Percentiles rank a stretch among this genome's conserved stretches.
These are phyloP conservation scores for Drosophila arizonae DNA, from an alignment of 1,140 invertebrate species.

Conservation along the genomic window DNA sequence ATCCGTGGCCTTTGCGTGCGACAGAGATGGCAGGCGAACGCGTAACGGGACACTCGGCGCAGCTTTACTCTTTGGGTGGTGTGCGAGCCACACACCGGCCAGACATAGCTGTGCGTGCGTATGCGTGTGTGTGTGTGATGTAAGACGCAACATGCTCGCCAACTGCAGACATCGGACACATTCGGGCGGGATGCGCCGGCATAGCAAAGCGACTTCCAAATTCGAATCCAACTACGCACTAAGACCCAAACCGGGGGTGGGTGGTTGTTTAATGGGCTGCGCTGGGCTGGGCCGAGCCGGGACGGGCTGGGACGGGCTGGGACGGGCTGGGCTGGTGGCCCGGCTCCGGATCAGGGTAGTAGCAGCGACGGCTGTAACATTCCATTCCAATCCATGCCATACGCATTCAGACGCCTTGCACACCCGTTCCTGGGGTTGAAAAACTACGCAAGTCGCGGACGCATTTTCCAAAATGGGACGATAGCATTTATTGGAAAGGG, in stretches of 20 bases:
- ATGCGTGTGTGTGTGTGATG: background rate
- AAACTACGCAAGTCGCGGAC: slow-evolving; percentile 45
- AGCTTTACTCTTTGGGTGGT: slow-evolving; percentile 3
- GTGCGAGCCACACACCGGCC: background rate
- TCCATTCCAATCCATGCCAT: slow-evolving; percentile 9
- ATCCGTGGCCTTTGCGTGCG: slow-evolving; percentile 40
- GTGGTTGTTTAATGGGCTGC: slow-evolving; percentile 13
- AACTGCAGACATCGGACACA: too few species aligned
- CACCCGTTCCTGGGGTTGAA: slow-evolving; percentile 57
- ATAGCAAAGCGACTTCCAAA: slow-evolving; percentile 27
- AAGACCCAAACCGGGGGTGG: slow-evolving; percentile 19
- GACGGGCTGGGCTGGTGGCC: background rate
- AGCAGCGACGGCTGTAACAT: slow-evolving; percentile 22
- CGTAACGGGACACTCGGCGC: slow-evolving; percentile 46
- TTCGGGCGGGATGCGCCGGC: background rate
- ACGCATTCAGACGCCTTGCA: slow-evolving; percentile 20
- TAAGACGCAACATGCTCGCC: slow-evolving; percentile 2
- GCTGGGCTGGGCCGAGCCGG: background rate
- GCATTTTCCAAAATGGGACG: slow-evolving; percentile 63
- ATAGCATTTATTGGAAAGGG: slow-evolving; percentile 9
- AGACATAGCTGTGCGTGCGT: background rate
- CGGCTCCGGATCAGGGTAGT: slow-evolving; percentile 15
- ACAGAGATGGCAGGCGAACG: slow-evolving; percentile 10
- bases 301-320: background rate
- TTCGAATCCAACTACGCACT: slow-evolving; percentile 59